Percentiles rank a stretch among this genome's conserved stretches.
Conservation (phyloP, 2,113 vertebrate species). For the Etheostoma spectabile region DNA sequence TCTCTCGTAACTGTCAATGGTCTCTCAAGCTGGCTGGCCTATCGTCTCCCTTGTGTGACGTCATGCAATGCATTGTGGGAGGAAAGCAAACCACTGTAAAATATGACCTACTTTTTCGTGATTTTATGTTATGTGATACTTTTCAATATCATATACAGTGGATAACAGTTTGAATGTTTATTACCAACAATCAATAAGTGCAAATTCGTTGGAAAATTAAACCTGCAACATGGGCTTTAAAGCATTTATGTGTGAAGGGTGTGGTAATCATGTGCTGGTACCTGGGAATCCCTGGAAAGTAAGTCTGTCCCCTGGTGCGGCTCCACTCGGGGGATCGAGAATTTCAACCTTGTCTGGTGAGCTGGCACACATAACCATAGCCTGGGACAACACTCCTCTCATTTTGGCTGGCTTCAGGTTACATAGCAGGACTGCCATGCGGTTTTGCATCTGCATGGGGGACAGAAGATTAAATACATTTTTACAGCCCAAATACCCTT, state of each 20-base stretch:
- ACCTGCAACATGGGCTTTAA: too few species aligned
- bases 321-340: constrained; percentile 89
- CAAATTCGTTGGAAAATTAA: too few species aligned
- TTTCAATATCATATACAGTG: too few species aligned
- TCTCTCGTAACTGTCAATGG: too few species aligned
- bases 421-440: constrained; percentile 93
- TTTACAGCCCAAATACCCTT: neutral
- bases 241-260: neutral
- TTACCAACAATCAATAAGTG: too few species aligned
- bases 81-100: too few species aligned
- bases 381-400: constrained; percentile 94
- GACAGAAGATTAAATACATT: neutral
- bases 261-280: constrained; percentile 58
- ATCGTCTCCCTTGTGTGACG: too few species aligned
- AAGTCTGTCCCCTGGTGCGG: constrained; percentile 91
- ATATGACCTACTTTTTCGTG: too few species aligned
- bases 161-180: too few species aligned
- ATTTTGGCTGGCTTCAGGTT: constrained; percentile 96
- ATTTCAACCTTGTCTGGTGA: constrained; percentile 95
- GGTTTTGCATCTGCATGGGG: constrained; percentile 92
- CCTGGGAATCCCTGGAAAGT: constrained; percentile 91
- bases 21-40: too few species aligned
- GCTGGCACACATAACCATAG: constrained; percentile 97
- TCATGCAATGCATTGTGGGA: too few species aligned
- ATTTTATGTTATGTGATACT: too few species aligned